phyloP scores from a whole-genome alignment of 2,113 vertebrate genomes.

The Pituophis catenifer region DNA sequence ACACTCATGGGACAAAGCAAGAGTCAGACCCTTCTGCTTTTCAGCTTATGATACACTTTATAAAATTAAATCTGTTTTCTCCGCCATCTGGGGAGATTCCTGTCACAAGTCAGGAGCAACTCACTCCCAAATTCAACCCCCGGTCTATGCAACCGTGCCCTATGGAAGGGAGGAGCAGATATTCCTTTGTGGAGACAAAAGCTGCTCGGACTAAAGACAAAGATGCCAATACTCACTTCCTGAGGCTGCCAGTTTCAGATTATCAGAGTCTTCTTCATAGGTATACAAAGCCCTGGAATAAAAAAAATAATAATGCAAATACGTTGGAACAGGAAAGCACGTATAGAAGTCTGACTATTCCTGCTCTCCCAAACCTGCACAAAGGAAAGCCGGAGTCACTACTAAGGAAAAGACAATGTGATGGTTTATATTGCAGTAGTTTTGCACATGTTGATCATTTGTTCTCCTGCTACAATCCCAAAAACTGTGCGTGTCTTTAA shows the following conservation, averaged over 20 bases:
- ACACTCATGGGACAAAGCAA: conserved; percentile 1
- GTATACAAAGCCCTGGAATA: conserved; percentile 90
- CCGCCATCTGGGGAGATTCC: not conserved
- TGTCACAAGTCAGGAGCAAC: not conserved
- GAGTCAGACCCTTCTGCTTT: not conserved
- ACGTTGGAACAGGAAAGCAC: not conserved
- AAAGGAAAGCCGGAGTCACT: not conserved
- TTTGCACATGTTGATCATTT: not conserved
- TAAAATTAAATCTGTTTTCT: not conserved
- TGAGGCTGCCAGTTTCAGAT: conserved; percentile 85
- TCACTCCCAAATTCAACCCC: not conserved
- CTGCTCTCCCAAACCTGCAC: not conserved
- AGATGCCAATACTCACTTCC: conserved; percentile 79
- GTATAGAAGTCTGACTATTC: not conserved
- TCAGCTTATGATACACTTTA: not conserved
- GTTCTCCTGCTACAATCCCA: too few relatives aligned
- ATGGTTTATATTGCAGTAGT: not conserved
- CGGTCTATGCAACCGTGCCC: not conserved
- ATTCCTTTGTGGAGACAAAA: too few relatives aligned
- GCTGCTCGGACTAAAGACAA: not conserved
- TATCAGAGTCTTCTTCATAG: conserved; percentile 88
- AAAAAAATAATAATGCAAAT: conserved; percentile 20
- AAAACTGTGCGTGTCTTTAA: not conserved
- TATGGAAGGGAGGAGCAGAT: not conserved
- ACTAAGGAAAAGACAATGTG: not conserved